Percentiles rank a stretch among this genome's conserved stretches.
These are phyloP conservation scores for Cryptoblepharus egeriae DNA, from an alignment of 2,797 vertebrate species.

Conservation along the genomic window DNA sequence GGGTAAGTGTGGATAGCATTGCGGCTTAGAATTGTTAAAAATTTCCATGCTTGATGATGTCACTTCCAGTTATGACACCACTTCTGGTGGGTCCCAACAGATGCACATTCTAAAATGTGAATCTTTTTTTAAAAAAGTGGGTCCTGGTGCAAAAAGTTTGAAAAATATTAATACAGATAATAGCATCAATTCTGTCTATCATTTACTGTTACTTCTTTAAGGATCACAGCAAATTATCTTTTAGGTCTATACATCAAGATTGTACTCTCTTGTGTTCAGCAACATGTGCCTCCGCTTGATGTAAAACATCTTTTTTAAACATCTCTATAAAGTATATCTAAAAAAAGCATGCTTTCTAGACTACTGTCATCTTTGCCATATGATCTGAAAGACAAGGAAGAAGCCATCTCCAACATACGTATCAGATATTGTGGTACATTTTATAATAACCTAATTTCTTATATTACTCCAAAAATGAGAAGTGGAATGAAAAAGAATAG, in stretches of 20 bases:
- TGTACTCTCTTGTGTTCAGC: neutral
- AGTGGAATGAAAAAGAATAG: neutral
- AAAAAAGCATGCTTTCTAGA: neutral
- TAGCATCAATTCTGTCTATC: neutral
- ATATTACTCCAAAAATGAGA: neutral
- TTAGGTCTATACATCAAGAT: neutral
- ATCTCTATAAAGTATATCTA: neutral
- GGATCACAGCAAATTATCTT: neutral
- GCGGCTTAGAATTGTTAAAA: too few species aligned
- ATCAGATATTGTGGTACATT: neutral
- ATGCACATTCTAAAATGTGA: too few species aligned
- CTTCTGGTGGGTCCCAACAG: too few species aligned
- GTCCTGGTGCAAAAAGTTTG: too few species aligned
- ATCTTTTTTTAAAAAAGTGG: too few species aligned
- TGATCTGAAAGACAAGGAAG: neutral
- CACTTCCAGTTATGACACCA: too few species aligned
- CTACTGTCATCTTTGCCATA: neutral
- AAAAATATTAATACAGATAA: neutral
- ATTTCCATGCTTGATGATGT: too few species aligned
- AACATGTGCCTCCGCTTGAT: too few species aligned
- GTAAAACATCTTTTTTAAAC: neutral
- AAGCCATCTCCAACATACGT: too few species aligned
- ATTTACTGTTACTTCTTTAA: neutral
- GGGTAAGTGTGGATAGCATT: too few species aligned
- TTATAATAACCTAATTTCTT: neutral